Evolutionary conservation across 2,888 invertebrate genomes (phyloP), one percentile per base, ranked within the genome.

Genomic region (Cantharis nigra): DNA sequence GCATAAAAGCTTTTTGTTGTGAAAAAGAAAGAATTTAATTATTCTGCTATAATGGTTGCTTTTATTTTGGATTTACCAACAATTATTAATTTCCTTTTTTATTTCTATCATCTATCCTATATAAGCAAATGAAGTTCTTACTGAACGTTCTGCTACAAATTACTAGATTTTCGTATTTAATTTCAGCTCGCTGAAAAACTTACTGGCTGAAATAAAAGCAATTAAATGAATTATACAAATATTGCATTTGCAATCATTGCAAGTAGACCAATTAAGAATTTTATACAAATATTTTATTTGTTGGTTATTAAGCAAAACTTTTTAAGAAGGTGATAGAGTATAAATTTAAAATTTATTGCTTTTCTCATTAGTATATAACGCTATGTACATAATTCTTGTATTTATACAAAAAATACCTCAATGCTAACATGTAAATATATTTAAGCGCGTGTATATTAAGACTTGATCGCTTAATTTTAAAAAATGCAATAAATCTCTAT

Each of bases 361-460:
- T 49, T 7, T 49, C n/a, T 49, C 49, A 49, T 49, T 49, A 49
- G 49, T 49, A 49, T 49, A 49, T 49, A 49, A 49, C 26, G n/a
- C 23, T 67, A 20, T 74, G 74, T 74, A 74, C 63, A 74, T 74
- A 74, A 70, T 16, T 74, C 69, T 69, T 63, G 63, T 70, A 74
- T 70, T 63, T 65, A 65, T 73, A 72, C 72, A 74, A 72, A 49
- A 74, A 69, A 63, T 26, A 74, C 63, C 74, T 74, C 49, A 74
- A 18, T 63, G 63, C 74, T 63, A 69, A 20, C 69, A 62, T 65
- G 65, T 67, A 67, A 23, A 67, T 74, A 69, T 70, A 69, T 26
- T 69, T 69, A 74, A 62, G 67, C 49, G 28, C 69, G 74, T 74
- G 69, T 74, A 74, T 49, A 69, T 69, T 69, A 16, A 7, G 49